Evolutionary conservation across 2,888 invertebrate genomes (phyloP).

Genomic region (Mythimna albipuncta): DNA sequence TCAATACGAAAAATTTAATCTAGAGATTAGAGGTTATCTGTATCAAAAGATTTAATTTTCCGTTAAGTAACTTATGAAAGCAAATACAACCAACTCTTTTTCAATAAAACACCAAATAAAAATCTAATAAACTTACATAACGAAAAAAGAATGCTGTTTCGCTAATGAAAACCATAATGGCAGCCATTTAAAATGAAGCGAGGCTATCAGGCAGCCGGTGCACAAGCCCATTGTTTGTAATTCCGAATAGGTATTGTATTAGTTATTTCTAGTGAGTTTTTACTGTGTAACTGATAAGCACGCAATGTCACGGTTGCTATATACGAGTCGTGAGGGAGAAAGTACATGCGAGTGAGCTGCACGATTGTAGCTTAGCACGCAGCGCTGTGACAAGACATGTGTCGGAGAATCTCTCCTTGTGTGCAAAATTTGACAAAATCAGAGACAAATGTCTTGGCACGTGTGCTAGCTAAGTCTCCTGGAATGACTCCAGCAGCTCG

Average conservation of each 20-base stretch:
- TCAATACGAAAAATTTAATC: background rate
- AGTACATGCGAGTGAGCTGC: constrained; percentile 65
- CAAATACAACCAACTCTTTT: background rate
- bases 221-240: constrained; percentile 57
- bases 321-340: constrained; percentile 69
- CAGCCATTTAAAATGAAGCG: constrained; percentile 37
- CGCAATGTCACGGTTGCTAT: constrained; percentile 73
- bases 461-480: constrained; percentile 21
- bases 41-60: background rate
- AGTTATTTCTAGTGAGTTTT: constrained; percentile 54
- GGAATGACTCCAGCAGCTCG: constrained; percentile 36
- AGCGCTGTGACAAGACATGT: constrained; percentile 1
- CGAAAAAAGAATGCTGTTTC: constrained; percentile 10
- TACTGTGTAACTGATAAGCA: constrained; percentile 65
- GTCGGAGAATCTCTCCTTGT: constrained; percentile 29
- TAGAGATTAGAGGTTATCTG: too few relatives aligned
- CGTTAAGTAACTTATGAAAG: background rate
- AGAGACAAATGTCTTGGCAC: constrained; percentile 32
- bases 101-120: background rate
- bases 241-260: constrained; percentile 60
- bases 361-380: constrained; percentile 24
- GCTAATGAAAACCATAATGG: constrained; percentile 20
- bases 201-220: constrained; percentile 49
- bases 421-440: constrained; percentile 11
- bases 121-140: constrained; percentile 8